Evolutionary conservation across 2,797 vertebrate species (phyloP).

Genomic region (Pangasius mekongensis): DNA sequence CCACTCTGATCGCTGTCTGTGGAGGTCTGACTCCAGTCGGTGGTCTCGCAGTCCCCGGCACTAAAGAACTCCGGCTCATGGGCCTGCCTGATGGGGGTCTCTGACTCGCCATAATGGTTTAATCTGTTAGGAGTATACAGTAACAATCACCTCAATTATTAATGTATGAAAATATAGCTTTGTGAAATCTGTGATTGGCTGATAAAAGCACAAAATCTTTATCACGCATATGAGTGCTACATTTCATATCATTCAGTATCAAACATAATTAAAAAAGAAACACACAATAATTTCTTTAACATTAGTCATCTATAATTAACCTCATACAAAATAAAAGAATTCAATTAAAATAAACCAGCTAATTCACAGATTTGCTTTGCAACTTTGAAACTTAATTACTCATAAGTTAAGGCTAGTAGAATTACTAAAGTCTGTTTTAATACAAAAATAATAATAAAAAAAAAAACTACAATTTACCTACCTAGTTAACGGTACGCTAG

Average conservation of each 20-base stretch:
- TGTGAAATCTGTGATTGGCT: background rate
- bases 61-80: constrained; percentile 78
- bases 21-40: constrained; percentile 78
- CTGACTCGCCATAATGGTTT: constrained; percentile 69
- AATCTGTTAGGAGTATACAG: background rate
- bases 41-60: constrained; percentile 73
- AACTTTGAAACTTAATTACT: background rate
- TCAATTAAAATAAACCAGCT: background rate
- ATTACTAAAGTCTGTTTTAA: background rate
- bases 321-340: background rate
- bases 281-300: background rate
- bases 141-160: background rate
- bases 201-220: background rate
- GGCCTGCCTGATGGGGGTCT: constrained; percentile 79
- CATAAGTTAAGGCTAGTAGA: background rate
- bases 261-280: background rate
- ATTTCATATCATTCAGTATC: background rate
- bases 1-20: constrained; percentile 78
- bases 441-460: background rate
- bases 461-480: background rate
- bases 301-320: background rate
- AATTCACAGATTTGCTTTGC: background rate
- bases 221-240: background rate
- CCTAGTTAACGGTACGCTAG: background rate
- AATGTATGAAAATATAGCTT: background rate